Conservation (phyloP, 2,888 invertebrate genomes). For the Sepioteuthis lessoniana region DNA sequence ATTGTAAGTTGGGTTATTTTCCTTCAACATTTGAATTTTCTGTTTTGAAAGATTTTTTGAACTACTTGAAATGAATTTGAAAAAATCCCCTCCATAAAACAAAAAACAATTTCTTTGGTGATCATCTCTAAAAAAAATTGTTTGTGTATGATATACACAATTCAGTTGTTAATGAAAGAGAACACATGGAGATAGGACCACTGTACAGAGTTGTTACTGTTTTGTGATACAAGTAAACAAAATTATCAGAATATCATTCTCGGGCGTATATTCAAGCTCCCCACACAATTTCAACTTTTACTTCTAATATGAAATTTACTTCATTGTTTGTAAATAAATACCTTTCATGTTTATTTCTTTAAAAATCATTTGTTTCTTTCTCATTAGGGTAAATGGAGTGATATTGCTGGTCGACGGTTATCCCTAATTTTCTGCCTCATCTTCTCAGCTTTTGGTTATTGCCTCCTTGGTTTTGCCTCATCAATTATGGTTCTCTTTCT, state of each 20-base stretch:
- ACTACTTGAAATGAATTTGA: no score
- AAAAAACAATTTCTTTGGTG: no score
- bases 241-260: no score
- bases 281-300: background rate
- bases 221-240: no score
- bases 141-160: no score
- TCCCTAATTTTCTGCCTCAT: constrained; percentile 69
- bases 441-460: constrained; percentile 68
- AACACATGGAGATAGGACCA: background rate
- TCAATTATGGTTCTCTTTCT: constrained; percentile 66
- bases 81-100: no score
- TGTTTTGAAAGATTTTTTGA: background rate
- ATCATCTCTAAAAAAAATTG: no score
- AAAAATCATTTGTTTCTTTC: background rate
- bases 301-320: background rate
- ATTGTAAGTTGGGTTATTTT: constrained; percentile 64
- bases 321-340: background rate
- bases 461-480: constrained; percentile 65
- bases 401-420: constrained; percentile 66
- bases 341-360: no score
- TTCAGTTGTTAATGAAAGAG: no score
- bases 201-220: no score
- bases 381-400: constrained; percentile 74
- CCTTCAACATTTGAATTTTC: constrained; percentile 54
- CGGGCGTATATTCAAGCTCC: background rate